Conservation (phyloP, 2,888 invertebrate genomes). For the Amiota mariae region DNA sequence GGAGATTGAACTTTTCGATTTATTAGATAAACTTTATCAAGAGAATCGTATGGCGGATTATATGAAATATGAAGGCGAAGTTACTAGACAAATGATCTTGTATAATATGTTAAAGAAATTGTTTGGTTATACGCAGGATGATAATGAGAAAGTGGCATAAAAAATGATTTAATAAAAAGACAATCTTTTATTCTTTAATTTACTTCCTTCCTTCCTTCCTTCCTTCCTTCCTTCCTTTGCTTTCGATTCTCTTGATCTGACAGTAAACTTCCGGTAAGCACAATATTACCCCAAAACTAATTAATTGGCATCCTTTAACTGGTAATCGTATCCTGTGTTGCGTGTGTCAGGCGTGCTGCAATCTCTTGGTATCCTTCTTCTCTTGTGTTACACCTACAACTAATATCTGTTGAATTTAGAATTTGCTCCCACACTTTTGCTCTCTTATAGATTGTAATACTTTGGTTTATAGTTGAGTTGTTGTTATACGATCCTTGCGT, state of each 20-base stretch:
- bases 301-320: slow-evolving; percentile 17
- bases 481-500: slow-evolving; percentile 56
- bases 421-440: slow-evolving; percentile 6
- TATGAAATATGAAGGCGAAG: slow-evolving; percentile 67
- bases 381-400: slow-evolving; percentile 40
- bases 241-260: neutral
- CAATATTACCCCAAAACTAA: neutral
- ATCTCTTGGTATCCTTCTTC: neutral
- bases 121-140: slow-evolving; percentile 62
- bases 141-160: slow-evolving; percentile 39
- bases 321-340: slow-evolving; percentile 48
- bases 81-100: slow-evolving; percentile 67
- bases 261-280: neutral
- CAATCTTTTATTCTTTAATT: slow-evolving; percentile 23
- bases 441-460: too few relatives aligned
- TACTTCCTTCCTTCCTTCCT: slow-evolving; percentile 50
- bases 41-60: slow-evolving; percentile 63
- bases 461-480: too few relatives aligned
- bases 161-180: slow-evolving; percentile 27
- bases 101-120: slow-evolving; percentile 67
- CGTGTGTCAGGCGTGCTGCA: slow-evolving; percentile 61
- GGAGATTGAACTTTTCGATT: slow-evolving; percentile 64
- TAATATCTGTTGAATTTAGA: neutral
- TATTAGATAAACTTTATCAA: slow-evolving; percentile 62
- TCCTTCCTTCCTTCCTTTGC: slow-evolving; percentile 40